A percentile compares a stretch with the other conserved stretches of the same genome.
Conservation (phyloP, 2,888 invertebrate species). For the Apomyelois bistriatella region DNA sequence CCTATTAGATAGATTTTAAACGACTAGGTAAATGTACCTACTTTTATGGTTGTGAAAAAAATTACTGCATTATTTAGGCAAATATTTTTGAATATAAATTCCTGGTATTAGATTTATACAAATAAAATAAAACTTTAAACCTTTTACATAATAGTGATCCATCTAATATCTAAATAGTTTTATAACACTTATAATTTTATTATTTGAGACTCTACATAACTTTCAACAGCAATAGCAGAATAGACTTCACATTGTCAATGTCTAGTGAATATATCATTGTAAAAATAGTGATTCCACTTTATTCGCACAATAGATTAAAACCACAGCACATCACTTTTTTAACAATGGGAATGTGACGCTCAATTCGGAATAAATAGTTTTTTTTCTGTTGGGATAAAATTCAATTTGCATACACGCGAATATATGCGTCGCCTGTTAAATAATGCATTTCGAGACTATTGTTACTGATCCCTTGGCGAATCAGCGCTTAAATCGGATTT, state of each 20-base stretch:
- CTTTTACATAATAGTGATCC: too few species aligned
- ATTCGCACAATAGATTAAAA: constrained; percentile 1
- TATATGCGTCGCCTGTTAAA: constrained; percentile 10
- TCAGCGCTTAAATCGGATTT: constrained; percentile 9
- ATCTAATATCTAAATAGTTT: too few species aligned
- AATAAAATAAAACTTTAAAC: too few species aligned
- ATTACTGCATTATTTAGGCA: too few species aligned
- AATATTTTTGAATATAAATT: too few species aligned
- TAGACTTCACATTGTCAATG: neutral
- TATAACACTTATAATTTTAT: too few species aligned
- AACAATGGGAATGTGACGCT: constrained; percentile 9
- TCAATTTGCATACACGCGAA: constrained; percentile 13
- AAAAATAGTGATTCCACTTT: neutral
- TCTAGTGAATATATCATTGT: neutral
- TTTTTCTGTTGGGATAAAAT: constrained; percentile 8
- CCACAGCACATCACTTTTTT: constrained; percentile 1
- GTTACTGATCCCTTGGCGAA: constrained; percentile 11
- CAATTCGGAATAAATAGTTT: constrained; percentile 8
- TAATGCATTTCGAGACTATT: constrained; percentile 12
- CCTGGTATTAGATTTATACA: too few species aligned
- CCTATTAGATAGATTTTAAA: too few species aligned
- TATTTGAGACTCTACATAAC: too few species aligned
- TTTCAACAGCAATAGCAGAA: neutral
- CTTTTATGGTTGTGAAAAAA: too few species aligned
- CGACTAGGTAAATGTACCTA: too few species aligned